Conservation (phyloP, 1,140 invertebrate genomes). For the Eurosta solidaginis region DNA sequence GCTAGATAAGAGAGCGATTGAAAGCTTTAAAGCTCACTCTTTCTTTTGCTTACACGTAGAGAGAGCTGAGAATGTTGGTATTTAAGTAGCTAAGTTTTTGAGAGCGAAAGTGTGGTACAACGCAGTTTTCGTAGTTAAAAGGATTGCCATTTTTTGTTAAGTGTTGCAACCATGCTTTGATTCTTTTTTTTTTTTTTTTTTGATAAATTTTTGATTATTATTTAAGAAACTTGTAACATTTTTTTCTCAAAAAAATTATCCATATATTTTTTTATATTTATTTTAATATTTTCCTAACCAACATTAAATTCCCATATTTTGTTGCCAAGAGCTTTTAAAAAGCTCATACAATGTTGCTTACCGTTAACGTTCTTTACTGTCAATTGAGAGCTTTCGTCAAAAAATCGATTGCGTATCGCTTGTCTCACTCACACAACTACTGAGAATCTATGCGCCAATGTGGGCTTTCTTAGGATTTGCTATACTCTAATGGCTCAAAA, state of each 20-base stretch:
- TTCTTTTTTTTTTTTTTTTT: background rate
- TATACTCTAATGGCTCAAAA: conserved; percentile 47
- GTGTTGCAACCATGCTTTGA: background rate
- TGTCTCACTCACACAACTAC: conserved; percentile 9
- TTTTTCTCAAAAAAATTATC: no score
- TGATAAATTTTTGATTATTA: no score
- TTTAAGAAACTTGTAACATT: no score
- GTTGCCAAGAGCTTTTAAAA: background rate
- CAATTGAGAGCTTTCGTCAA: background rate
- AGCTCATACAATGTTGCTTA: background rate
- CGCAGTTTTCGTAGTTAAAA: background rate
- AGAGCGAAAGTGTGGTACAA: no score
- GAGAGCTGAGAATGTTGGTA: background rate
- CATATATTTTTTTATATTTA: no score
- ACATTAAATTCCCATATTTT: background rate
- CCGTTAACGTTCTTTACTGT: background rate
- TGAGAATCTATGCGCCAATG: background rate
- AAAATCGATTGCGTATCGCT: conserved; percentile 33
- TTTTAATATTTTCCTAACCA: no score
- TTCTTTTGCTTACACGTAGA: background rate
- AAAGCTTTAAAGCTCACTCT: no score
- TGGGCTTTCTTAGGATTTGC: conserved; percentile 25
- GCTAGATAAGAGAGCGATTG: no score
- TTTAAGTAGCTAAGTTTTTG: no score
- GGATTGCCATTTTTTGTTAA: background rate